A percentile compares a stretch with the other conserved stretches of the same genome.
Conservation (phyloP, 2,888 invertebrate species). For the Mesochorus sp. region DNA sequence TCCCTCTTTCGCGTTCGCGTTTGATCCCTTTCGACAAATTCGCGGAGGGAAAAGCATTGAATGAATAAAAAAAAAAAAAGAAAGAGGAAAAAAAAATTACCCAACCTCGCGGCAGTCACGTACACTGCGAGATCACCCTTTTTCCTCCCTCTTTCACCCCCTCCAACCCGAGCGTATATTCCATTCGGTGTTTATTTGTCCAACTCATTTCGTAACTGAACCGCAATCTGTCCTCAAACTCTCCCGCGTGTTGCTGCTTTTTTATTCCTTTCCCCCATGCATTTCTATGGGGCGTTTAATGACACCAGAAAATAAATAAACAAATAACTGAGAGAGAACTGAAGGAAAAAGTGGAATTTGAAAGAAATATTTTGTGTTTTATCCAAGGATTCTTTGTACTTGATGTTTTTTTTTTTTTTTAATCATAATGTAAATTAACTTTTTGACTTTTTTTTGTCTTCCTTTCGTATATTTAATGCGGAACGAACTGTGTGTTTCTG, state of each 20-base stretch:
- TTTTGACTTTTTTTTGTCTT: not conserved
- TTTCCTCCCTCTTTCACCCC: constrained; percentile 20
- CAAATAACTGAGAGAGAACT: no score
- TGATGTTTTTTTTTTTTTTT: no score
- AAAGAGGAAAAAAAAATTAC: constrained; percentile 31
- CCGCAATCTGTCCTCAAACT: constrained; percentile 64
- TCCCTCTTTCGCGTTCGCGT: constrained; percentile 46
- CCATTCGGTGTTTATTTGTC: constrained; percentile 66
- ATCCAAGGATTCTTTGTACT: no score
- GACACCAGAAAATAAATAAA: no score
- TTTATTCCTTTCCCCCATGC: constrained; percentile 7
- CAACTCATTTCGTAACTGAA: constrained; percentile 64
- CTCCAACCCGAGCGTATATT: constrained; percentile 48
- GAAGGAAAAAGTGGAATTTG: no score
- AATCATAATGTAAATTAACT: no score
- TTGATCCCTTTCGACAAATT: constrained; percentile 60
- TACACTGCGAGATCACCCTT: not conserved
- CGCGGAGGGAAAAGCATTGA: constrained; percentile 44
- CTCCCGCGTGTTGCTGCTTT: constrained; percentile 30
- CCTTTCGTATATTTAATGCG: not conserved
- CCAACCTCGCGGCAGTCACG: constrained; percentile 46
- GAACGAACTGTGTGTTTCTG: no score
- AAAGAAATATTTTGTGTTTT: no score
- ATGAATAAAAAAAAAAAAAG: constrained; percentile 22
- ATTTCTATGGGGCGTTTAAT: constrained; percentile 27